Conservation (phyloP, 2,888 invertebrate species). For the Zaprionus obscuricornis region DNA sequence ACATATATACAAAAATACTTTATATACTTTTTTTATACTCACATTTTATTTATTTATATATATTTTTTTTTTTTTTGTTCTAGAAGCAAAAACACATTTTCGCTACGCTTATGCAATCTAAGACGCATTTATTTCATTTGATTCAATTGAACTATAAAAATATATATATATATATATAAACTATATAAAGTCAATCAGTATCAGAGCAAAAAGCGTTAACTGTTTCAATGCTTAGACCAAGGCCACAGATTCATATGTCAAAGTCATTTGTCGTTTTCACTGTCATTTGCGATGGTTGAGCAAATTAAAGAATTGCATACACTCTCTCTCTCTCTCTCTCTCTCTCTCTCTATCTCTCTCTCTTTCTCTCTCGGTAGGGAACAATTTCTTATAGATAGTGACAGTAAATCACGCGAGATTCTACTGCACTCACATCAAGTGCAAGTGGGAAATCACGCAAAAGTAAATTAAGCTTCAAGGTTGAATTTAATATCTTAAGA, state of each 20-base stretch:
- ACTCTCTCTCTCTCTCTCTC: too few relatives aligned
- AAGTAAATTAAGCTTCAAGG: too few relatives aligned
- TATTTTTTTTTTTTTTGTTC: not conserved
- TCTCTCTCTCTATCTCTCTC: too few relatives aligned
- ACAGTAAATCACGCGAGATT: too few relatives aligned
- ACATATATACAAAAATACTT: too few relatives aligned
- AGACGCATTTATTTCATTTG: slow-evolving; percentile 61
- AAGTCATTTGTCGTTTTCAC: slow-evolving; percentile 58
- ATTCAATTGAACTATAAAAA: slow-evolving; percentile 46
- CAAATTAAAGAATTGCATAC: slow-evolving; percentile 53
- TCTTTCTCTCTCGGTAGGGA: too few relatives aligned
- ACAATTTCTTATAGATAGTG: slow-evolving; percentile 39
- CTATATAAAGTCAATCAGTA: not conserved
- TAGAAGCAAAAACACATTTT: slow-evolving; percentile 18
- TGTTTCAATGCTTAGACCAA: slow-evolving; percentile 51
- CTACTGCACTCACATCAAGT: too few relatives aligned
- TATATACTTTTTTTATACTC: too few relatives aligned
- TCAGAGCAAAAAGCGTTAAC: slow-evolving; percentile 8
- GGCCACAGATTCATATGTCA: slow-evolving; percentile 49
- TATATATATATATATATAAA: slow-evolving; percentile 18
- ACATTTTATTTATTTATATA: slow-evolving; percentile 9
- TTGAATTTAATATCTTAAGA: too few relatives aligned
- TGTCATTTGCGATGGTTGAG: slow-evolving; percentile 52
- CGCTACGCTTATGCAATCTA: slow-evolving; percentile 62
- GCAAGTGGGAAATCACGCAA: too few relatives aligned